Percentiles rank a stretch among this genome's conserved stretches.
These are phyloP conservation scores for Laticauda laticaudata DNA, from an alignment of 2,113 vertebrate genomes.

Conservation along the genomic window DNA sequence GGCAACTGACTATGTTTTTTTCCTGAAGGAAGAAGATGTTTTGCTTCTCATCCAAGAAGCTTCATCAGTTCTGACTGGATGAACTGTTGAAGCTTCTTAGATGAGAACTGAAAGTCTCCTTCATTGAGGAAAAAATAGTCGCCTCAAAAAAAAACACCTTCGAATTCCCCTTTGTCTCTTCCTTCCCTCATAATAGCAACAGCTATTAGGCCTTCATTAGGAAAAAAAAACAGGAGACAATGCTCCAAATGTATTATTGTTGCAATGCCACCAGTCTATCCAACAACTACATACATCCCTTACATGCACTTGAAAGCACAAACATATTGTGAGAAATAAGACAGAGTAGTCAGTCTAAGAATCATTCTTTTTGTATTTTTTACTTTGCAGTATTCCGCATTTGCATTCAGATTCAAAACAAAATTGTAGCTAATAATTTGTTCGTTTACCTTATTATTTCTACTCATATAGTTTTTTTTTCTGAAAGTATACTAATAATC, in stretches of 20 bases:
- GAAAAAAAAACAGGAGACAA: not conserved
- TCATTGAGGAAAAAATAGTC: too few relatives aligned
- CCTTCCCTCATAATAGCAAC: not conserved
- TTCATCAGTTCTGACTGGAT: too few relatives aligned
- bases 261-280: not conserved
- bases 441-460: not conserved
- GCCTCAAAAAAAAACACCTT: too few relatives aligned
- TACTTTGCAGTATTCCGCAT: not conserved
- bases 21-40: too few relatives aligned
- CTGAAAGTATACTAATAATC: not conserved
- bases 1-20: too few relatives aligned
- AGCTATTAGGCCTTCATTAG: too few relatives aligned
- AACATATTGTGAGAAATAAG: not conserved
- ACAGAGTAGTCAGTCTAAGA: not conserved
- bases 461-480: not conserved
- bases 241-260: not conserved
- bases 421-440: not conserved
- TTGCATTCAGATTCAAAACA: not conserved
- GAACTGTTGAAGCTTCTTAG: too few relatives aligned
- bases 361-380: not conserved
- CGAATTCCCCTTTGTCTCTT: not conserved
- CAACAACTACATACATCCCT: not conserved
- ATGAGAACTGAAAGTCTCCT: too few relatives aligned
- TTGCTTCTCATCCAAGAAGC: too few relatives aligned
- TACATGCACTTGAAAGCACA: not conserved